phyloP scores from a whole-genome alignment of 2,113 vertebrate genomes.

The Cheirogaleus medius region DNA sequence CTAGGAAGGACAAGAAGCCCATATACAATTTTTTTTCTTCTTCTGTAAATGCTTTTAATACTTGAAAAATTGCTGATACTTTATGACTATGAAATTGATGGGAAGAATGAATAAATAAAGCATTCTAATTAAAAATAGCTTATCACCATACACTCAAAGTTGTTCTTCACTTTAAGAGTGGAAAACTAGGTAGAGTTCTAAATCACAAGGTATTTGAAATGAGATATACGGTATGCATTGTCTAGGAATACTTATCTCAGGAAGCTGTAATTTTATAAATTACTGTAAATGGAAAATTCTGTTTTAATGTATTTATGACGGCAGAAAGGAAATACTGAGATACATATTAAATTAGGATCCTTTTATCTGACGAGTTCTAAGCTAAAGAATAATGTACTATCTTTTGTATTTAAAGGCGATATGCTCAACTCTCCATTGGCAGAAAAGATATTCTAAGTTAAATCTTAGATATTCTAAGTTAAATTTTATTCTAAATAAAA shows the following conservation, averaged over 20 bases:
- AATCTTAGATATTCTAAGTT: conserved; percentile 6
- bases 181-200: background rate
- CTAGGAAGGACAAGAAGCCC: background rate
- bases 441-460: background rate
- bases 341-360: background rate
- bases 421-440: background rate
- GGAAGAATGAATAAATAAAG: background rate
- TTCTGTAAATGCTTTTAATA: conserved; percentile 18
- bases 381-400: background rate
- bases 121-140: conserved; percentile 27
- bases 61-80: conserved; percentile 39
- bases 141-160: conserved; percentile 15
- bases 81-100: background rate
- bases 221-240: background rate
- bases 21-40: background rate
- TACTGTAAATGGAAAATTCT: conserved; percentile 7
- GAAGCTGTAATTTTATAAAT: conserved; percentile 36
- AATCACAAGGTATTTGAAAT: background rate
- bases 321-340: conserved; percentile 36
- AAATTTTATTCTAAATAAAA: too few relatives aligned
- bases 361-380: conserved; percentile 21
- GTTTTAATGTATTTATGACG: conserved; percentile 9
- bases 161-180: background rate
- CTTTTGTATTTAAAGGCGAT: conserved; percentile 21
- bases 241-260: conserved; percentile 17